Base-by-base conservation (phyloP, 37 sponge, comb jelly and placozoan species). In the Aphrocallistes beatrix region DNA sequence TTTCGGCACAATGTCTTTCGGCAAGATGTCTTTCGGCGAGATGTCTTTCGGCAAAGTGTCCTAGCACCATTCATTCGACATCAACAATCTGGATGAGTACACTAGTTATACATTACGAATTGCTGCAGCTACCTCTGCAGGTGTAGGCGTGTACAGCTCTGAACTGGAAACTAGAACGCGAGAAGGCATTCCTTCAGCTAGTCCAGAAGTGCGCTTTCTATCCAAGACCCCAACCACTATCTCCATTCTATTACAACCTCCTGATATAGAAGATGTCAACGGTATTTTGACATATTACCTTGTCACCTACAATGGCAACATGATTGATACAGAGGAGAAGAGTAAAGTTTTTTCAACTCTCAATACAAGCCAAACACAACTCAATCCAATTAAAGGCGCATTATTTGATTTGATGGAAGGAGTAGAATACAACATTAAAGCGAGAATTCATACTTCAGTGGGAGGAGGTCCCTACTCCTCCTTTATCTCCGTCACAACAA, bases 391-490 rank as follows among this genome's bases (percentile, higher is more conserved):
- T 30, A 60, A 28, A 25, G 75, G 6, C n/a, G n/a, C 10, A 8
- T 60, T 60, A 60, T 25, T 30, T 19, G 21, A 30, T 25, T 30
- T 60, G 10, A 30, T 25, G n/a, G 75, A 60, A 30, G 75, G 32
- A 60, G 75, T 60, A 25, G 75, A 28, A 13, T 60, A 60, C 34
- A 60, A 28, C 34, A 60, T 60, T 25, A 21, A 60, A 28, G 75
- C 75, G 10, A 60, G 75, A 60, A 13, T 60, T 30, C 8, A 28
- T 60, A 60, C 75, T 25, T 32, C 25, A 60, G 75, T 60, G 34
- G 75, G 75, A 19, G 75, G 75, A 60, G 75, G 75, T 60, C 75
- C 75, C 10, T 60, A 60, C 75, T 60, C 75, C 75, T 32, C 75
- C 10, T 21, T 28, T 60, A 30, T 60, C 3, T 19, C 8, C 10